Conservation (phyloP, 2,888 invertebrate genomes). For the Temnothorax unifasciatus region DNA sequence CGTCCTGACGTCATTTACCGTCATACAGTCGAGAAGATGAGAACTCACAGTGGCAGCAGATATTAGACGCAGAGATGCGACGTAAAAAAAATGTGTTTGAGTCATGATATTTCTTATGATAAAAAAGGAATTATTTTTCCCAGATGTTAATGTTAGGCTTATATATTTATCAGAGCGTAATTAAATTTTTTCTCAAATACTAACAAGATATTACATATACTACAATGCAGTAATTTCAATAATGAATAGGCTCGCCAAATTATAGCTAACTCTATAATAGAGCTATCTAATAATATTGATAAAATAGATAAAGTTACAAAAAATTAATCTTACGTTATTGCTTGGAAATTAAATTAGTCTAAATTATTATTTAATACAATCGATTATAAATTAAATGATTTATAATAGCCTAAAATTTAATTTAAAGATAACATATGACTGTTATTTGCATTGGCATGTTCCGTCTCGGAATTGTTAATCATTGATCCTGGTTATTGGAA, state of each 20-base stretch:
- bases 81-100: not conserved
- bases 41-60: conserved; percentile 17
- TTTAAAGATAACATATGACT: not conserved
- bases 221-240: not conserved
- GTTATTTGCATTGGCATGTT: not conserved
- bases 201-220: not conserved
- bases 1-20: conserved; percentile 55
- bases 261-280: not conserved
- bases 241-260: not conserved
- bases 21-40: conserved; percentile 5
- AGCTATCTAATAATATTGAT: not conserved
- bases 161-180: not conserved
- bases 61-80: not conserved
- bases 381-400: not conserved
- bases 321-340: not conserved
- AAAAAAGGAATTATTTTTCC: not conserved
- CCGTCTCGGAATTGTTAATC: not conserved
- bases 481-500: not conserved
- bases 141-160: not conserved
- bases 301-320: not conserved
- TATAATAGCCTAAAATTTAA: not conserved
- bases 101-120: not conserved
- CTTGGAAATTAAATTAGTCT: not conserved
- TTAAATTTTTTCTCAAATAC: not conserved
- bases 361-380: not conserved